Percentiles rank a stretch among this genome's conserved stretches.
Conservation (phyloP, 2,888 invertebrate species). For the Dilophus febrilis region DNA sequence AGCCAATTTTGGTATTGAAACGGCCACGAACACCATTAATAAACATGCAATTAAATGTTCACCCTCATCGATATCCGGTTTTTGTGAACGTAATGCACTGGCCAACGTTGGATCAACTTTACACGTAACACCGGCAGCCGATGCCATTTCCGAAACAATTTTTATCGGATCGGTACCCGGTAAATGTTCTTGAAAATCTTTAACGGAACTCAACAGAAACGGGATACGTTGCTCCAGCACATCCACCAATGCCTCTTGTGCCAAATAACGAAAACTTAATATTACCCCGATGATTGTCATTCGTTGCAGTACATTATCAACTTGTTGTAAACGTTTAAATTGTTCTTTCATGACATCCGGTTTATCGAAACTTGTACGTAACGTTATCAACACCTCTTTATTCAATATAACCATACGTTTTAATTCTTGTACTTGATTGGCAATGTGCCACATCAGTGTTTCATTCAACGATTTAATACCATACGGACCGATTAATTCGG, state of each 20-base stretch:
- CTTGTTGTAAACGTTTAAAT: constrained; percentile 73
- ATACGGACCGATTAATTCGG: constrained; percentile 95
- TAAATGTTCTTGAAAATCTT: constrained; percentile 84
- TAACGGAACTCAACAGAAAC: constrained; percentile 84
- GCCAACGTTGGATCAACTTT: constrained; percentile 92
- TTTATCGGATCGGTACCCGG: constrained; percentile 79
- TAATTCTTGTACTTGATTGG: constrained; percentile 92
- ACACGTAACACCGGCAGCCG: constrained; percentile 84
- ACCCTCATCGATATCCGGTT: constrained; percentile 73
- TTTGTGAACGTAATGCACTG: constrained; percentile 75
- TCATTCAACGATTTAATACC: constrained; percentile 96
- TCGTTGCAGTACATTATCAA: constrained; percentile 87
- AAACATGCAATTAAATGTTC: constrained; percentile 88
- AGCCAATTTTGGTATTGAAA: constrained; percentile 89
- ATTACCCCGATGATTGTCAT: constrained; percentile 98
- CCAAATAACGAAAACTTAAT: constrained; percentile 81
- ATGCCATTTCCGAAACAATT: constrained; percentile 93
- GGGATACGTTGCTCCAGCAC: constrained; percentile 89
- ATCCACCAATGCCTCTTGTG: constrained; percentile 86
- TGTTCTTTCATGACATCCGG: constrained; percentile 97
- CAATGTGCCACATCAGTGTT: constrained; percentile 95
- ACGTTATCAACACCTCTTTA: constrained; percentile 75
- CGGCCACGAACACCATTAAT: constrained; percentile 96
- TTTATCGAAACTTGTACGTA: constrained; percentile 95
- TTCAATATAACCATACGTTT: constrained; percentile 82